Evolutionary conservation across 2,888 invertebrate species (phyloP).

Genomic region (Agrochola lychnidis): DNA sequence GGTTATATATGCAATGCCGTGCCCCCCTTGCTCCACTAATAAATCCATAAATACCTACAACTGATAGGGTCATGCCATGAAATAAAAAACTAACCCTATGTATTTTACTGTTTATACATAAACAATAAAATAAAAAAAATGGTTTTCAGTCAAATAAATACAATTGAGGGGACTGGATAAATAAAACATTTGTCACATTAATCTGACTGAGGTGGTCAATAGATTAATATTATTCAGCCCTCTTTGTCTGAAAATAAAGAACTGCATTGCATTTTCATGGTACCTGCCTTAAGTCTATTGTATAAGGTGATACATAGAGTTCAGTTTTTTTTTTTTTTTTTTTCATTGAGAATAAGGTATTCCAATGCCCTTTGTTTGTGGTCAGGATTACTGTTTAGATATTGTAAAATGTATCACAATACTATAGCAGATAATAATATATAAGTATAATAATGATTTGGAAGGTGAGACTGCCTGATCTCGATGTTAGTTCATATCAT

Average conservation of each 20-base stretch:
- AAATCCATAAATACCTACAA: neutral
- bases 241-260: neutral
- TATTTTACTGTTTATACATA: neutral
- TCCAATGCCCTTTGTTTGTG: neutral
- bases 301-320: neutral
- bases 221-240: neutral
- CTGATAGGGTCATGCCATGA: neutral
- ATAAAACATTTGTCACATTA: neutral
- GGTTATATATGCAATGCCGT: neutral
- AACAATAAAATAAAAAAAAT: too few species aligned
- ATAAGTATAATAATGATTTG: neutral
- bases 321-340: conserved; percentile 1
- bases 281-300: neutral
- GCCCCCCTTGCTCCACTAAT: neutral
- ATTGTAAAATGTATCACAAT: conserved; percentile 11
- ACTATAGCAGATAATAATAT: neutral
- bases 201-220: neutral
- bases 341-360: neutral
- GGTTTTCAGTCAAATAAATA: too few species aligned
- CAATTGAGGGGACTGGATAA: too few species aligned
- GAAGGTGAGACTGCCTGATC: neutral
- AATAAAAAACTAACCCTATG: neutral
- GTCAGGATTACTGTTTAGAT: neutral
- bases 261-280: neutral
- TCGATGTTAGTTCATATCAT: neutral